Conservation (phyloP, 1,140 invertebrate species). For the Steinernema feltiae region DNA sequence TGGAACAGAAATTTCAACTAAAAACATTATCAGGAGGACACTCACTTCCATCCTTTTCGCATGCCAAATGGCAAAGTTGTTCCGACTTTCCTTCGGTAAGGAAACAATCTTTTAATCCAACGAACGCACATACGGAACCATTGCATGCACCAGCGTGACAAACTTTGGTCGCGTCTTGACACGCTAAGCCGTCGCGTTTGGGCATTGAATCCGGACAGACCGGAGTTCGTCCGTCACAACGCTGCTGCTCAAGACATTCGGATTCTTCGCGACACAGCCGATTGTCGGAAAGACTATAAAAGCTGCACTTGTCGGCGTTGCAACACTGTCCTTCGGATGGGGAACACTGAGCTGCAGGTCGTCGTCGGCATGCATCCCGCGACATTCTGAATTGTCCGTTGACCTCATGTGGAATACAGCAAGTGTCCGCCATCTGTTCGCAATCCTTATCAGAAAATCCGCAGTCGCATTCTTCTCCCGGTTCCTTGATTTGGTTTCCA, state of each 20-base stretch:
- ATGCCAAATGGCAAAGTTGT: slow-evolving; percentile 89
- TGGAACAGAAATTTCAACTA: slow-evolving; percentile 55
- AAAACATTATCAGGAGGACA: slow-evolving; percentile 23
- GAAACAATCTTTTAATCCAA: slow-evolving; percentile 90
- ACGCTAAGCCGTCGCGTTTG: slow-evolving; percentile 71
- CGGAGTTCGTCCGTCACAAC: slow-evolving; percentile 67
- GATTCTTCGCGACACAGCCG: slow-evolving; percentile 53
- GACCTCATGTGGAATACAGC: slow-evolving; percentile 74
- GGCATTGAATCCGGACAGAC: slow-evolving; percentile 73
- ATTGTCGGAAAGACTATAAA: slow-evolving; percentile 64
- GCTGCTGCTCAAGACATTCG: slow-evolving; percentile 46
- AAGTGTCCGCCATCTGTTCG: slow-evolving; percentile 67
- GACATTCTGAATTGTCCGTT: slow-evolving; percentile 1
- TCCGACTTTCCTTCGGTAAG: slow-evolving; percentile 83
- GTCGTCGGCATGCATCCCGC: neutral
- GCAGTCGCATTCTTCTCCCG: slow-evolving; percentile 94
- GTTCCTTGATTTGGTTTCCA: slow-evolving; percentile 95
- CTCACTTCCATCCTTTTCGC: slow-evolving; percentile 72
- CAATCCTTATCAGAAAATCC: slow-evolving; percentile 90
- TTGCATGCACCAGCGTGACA: slow-evolving; percentile 81
- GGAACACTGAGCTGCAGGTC: slow-evolving; percentile 74
- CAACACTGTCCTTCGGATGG: slow-evolving; percentile 96
- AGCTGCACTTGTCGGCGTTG: slow-evolving; percentile 70
- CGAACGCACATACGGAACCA: slow-evolving; percentile 87
- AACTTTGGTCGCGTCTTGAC: slow-evolving; percentile 63